phyloP scores from a whole-genome alignment of 2,888 invertebrate genomes.

The Limnephilus lunatus region DNA sequence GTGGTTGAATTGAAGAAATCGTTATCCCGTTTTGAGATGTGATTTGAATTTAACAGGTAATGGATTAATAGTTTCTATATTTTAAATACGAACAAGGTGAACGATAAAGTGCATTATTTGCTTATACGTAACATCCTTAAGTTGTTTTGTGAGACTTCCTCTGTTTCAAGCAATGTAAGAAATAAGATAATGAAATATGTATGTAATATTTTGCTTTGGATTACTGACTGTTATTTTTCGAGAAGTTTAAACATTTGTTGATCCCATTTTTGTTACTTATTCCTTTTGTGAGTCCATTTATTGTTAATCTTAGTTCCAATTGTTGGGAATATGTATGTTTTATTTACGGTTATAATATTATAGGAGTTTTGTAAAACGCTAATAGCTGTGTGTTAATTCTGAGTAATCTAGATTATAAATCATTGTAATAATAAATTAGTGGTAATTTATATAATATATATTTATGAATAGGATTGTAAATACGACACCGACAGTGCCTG shows the following conservation, averaged over 20 bases:
- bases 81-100: no score
- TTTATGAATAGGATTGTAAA: conserved; percentile 61
- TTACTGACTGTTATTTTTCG: conserved; percentile 9
- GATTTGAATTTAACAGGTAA: neutral
- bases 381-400: conserved; percentile 34
- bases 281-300: conserved; percentile 13
- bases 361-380: conserved; percentile 21
- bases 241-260: conserved; percentile 27
- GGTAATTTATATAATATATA: conserved; percentile 54
- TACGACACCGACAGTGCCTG: conserved; percentile 65
- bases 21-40: neutral
- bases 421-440: conserved; percentile 23
- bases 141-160: neutral
- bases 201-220: neutral
- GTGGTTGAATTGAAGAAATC: neutral
- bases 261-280: conserved; percentile 13
- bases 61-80: no score
- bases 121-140: no score
- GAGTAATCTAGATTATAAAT: conserved; percentile 40
- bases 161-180: conserved; percentile 12
- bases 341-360: conserved; percentile 3
- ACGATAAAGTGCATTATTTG: no score
- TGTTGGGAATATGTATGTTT: conserved; percentile 21
- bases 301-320: neutral
- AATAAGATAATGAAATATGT: neutral